Base-by-base conservation (phyloP, 2,888 invertebrate genomes). In the Podabrus alpinus region DNA sequence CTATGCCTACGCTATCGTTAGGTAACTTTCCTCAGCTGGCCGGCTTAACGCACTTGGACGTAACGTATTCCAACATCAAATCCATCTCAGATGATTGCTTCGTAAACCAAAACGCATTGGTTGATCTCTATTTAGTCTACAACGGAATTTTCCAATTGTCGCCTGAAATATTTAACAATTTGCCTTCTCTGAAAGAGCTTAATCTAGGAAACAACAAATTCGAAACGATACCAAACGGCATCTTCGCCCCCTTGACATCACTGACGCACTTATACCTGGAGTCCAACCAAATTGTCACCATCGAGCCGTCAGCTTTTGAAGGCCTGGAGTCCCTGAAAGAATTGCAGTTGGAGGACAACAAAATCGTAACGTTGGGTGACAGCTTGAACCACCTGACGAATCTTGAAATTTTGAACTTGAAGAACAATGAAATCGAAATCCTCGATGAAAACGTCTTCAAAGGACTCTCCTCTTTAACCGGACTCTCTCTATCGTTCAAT, bases 181-280 rank as follows among this genome's bases (percentile, higher is more conserved):
- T 86, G 64, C 84, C 86, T 11, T 86, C 85, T 74, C 72, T 87
- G 72, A 82, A 84, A 77, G 79, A 79, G 62, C 74, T 86, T 7
- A 79, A 81, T 66, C 74, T 87, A 25, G 80, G 83, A 25, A 73
- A 84, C 75, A 87, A 87, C 77, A 77, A 80, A 9, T 85, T 87
- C 45, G 80, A 79, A 77, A 82, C 81, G 2, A 82, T 87, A 16
- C 80, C 79, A 67, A 82, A 86, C 0, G 84, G 83, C 15, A 84
- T 84, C 2, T 87, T 87, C 74, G 80, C 73, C 9, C 85, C 84
- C 4, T 84, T 86, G n/a, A 86, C 84, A 75, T 86, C 86, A 71
- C 80, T 87, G 16, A 79, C 78, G 15, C 77, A 67, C 15, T 79
- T 87, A 16, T 79, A 85, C 77, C 69, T 87, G 64, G 77, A 81